Evolutionary conservation across 2,888 invertebrate genomes (phyloP).

Genomic region (Melanargia galathea): DNA sequence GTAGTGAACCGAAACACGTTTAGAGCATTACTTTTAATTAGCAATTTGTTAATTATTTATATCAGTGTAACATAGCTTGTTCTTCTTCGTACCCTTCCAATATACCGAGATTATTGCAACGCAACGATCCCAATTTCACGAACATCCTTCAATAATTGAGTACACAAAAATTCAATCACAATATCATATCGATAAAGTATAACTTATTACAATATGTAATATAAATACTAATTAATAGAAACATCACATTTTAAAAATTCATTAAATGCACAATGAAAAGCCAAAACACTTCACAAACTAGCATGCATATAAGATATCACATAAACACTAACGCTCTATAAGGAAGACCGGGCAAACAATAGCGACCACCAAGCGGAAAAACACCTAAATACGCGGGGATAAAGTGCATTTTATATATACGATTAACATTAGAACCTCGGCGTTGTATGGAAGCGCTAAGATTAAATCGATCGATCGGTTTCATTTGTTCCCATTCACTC

Average conservation of each 20-base stretch:
- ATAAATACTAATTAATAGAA: conserved; percentile 30
- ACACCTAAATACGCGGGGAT: conserved; percentile 42
- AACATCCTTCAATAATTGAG: neutral
- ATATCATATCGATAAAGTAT: conserved; percentile 17
- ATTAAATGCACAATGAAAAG: conserved; percentile 48
- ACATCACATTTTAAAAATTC: conserved; percentile 24
- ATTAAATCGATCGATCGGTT: conserved; percentile 40
- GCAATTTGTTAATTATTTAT: too few relatives aligned
- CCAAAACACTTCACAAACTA: conserved; percentile 60
- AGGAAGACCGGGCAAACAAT: conserved; percentile 59
- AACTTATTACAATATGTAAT: neutral
- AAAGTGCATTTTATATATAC: conserved; percentile 40
- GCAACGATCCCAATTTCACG: neutral
- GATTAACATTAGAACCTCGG: conserved; percentile 30
- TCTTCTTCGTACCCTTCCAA: too few relatives aligned
- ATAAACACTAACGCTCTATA: conserved; percentile 45
- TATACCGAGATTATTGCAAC: neutral
- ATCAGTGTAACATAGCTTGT: too few relatives aligned
- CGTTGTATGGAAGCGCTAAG: conserved; percentile 42
- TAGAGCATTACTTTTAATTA: too few relatives aligned
- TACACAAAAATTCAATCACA: conserved; percentile 9
- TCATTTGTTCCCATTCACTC: conserved; percentile 35
- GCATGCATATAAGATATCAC: conserved; percentile 49
- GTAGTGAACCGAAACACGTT: too few relatives aligned
- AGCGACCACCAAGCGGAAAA: conserved; percentile 60